Evolutionary conservation across 2,113 vertebrate species (phyloP).

Genomic region (Sinocyclocheilus anophthalmus): DNA sequence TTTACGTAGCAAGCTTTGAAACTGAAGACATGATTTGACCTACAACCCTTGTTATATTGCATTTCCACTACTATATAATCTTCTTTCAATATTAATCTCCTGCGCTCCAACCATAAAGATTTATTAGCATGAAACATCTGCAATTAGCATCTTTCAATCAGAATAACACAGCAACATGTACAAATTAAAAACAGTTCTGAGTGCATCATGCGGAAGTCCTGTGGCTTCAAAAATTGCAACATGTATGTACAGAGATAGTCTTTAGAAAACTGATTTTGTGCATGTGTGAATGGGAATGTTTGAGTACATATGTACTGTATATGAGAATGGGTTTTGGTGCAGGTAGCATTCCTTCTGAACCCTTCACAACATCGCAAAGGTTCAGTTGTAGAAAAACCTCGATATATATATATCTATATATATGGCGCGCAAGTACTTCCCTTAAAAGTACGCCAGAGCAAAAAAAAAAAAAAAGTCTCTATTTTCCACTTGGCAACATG

Average conservation of each 20-base stretch:
- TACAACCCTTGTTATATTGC: conserved; percentile 51
- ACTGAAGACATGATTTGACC: conserved; percentile 24
- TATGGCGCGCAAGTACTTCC: conserved; percentile 38
- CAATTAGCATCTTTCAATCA: conserved; percentile 34
- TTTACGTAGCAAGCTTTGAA: conserved; percentile 25
- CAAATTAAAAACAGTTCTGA: conserved; percentile 44
- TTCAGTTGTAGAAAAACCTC: conserved; percentile 54
- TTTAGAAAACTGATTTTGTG: conserved; percentile 62
- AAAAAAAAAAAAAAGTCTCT: conserved; percentile 38
- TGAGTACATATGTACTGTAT: conserved; percentile 1
- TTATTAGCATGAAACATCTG: conserved; percentile 38
- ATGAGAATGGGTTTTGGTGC: conserved; percentile 30
- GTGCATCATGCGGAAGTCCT: conserved; percentile 65
- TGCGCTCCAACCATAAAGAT: conserved; percentile 33
- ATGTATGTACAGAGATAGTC: conserved; percentile 57
- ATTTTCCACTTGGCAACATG: conserved; percentile 52
- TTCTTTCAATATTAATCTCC: conserved; percentile 24
- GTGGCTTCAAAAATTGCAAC: conserved; percentile 69
- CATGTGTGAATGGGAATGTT: conserved; percentile 26
- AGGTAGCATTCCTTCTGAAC: conserved; percentile 40
- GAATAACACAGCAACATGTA: conserved; percentile 16
- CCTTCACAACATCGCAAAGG: conserved; percentile 40
- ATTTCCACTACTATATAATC: conserved; percentile 38
- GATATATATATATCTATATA: conserved; percentile 45
- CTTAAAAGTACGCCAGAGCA: not conserved